These are phyloP conservation scores for Pantherophis vulpinus DNA, from an alignment of 2,797 vertebrate genomes.

Conservation along the genomic window DNA sequence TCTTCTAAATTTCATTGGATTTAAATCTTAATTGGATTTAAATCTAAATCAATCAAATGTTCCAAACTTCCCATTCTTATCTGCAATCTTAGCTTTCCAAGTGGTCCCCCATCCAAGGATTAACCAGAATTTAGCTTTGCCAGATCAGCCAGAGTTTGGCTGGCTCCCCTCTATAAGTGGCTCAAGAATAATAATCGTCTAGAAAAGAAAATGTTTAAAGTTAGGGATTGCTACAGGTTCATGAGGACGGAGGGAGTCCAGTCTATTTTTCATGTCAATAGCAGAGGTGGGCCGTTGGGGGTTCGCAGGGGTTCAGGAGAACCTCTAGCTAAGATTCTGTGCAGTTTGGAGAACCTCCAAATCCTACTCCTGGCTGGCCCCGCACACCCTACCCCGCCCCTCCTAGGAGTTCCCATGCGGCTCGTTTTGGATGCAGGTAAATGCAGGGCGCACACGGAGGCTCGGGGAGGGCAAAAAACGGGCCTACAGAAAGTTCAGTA, in stretches of 20 bases:
- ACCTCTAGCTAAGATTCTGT: too few relatives aligned
- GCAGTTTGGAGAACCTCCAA: too few relatives aligned
- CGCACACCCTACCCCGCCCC: too few relatives aligned
- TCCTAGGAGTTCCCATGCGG: too few relatives aligned
- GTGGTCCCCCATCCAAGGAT: neutral
- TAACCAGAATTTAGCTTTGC: neutral
- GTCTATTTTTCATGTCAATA: neutral
- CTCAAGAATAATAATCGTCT: neutral
- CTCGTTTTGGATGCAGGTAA: too few relatives aligned
- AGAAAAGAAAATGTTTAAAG: neutral
- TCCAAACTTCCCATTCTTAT: neutral
- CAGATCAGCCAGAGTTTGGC: neutral
- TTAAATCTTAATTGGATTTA: neutral
- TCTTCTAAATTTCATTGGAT: neutral
- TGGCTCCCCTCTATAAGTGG: neutral
- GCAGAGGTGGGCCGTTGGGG: too few relatives aligned
- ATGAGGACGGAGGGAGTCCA: neutral
- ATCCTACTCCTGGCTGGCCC: too few relatives aligned
- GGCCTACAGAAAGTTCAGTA: too few relatives aligned
- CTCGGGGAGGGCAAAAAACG: too few relatives aligned
- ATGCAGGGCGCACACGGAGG: too few relatives aligned
- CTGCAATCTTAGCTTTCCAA: neutral
- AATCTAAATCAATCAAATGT: neutral
- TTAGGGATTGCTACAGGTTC: neutral
- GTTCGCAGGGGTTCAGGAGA: too few relatives aligned